Base-by-base conservation (phyloP, 2,113 vertebrate genomes). In the Fukomys damarensis region DNA sequence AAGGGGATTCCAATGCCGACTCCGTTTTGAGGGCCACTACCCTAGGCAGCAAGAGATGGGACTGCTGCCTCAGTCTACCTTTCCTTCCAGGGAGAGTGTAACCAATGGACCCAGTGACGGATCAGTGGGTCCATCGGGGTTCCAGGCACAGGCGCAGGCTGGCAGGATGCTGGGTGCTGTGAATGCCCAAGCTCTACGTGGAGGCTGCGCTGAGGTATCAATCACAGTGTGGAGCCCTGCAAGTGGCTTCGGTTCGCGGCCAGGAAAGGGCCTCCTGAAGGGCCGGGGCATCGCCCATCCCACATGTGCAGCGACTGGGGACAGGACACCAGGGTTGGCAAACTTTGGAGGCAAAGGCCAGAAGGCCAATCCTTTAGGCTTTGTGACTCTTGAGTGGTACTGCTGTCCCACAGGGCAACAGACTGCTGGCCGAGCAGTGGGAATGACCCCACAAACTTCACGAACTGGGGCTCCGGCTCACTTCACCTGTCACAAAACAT, bases 351-450 rank as follows among this genome's bases (percentile, higher is more conserved):
- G 72, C 72, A 30, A 81, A 17, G 82, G 16, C n/a, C 70, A 52
- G 89, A 32, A 22, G 63, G 90, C 5, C 32, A 5, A 9, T 22
- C n/a, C 58, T 6, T 17, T 0, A 17, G 49, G 86, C 49, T 30
- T 20, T 74, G 32, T 7, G 2, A 12, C 68, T 28, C 16, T 14
- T 30, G 5, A 3, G 13, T 9, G 24, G 5, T 0, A 19, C 38
- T 0, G 1, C 70, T 22, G 19, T 2, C 5, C 35, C 20, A 9
- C 2, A 26, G 54, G n/a, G n/a, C n/a, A n/a, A n/a, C 1, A 32
- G 61, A 43, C 6, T 46, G 41, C 22, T 65, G 54, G 22, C 24
- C 59, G 2, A 7, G 61, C 59, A 49, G 66, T 0, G 80, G 58
- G 2, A 12, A 1, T 4, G 16, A 28, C 56, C 59, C 66, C 79